phyloP scores from a whole-genome alignment of 1,140 invertebrate species.

The Brachionus rubens region DNA sequence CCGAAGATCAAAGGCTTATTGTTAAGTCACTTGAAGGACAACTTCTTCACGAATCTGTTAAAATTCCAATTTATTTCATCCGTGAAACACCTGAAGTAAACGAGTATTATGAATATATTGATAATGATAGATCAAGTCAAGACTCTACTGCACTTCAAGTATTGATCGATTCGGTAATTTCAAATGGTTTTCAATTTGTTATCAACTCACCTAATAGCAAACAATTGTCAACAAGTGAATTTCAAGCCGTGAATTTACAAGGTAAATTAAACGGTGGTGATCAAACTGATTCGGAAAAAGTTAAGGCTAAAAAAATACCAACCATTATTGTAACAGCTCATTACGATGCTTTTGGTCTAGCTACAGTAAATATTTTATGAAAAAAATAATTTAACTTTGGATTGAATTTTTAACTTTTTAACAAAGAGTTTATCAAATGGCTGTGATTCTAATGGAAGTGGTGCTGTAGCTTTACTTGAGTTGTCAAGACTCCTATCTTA shows the following conservation, averaged over 20 bases:
- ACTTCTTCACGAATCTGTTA: slow-evolving; percentile 74
- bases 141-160: slow-evolving; percentile 66
- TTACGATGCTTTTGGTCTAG: slow-evolving; percentile 82
- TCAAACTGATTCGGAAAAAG: slow-evolving; percentile 72
- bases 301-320: slow-evolving; percentile 61
- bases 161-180: slow-evolving; percentile 77
- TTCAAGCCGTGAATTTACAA: slow-evolving; percentile 77
- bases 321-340: slow-evolving; percentile 85
- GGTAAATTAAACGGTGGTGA: slow-evolving; percentile 79
- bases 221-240: slow-evolving; percentile 67
- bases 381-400: slow-evolving; percentile 25
- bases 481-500: slow-evolving; percentile 82
- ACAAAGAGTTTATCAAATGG: slow-evolving; percentile 76
- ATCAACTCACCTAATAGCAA: slow-evolving; percentile 70
- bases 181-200: slow-evolving; percentile 84
- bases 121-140: slow-evolving; percentile 64
- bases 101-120: slow-evolving; percentile 68
- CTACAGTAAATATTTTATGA: slow-evolving; percentile 70
- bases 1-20: slow-evolving; percentile 71
- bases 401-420: slow-evolving; percentile 48
- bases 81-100: slow-evolving; percentile 69
- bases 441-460: slow-evolving; percentile 88
- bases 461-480: slow-evolving; percentile 81
- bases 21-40: slow-evolving; percentile 70
- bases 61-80: slow-evolving; percentile 85